phyloP scores from a whole-genome alignment of 37 sponge, comb jelly and placozoan species.

The Aphrocallistes beatrix region DNA sequence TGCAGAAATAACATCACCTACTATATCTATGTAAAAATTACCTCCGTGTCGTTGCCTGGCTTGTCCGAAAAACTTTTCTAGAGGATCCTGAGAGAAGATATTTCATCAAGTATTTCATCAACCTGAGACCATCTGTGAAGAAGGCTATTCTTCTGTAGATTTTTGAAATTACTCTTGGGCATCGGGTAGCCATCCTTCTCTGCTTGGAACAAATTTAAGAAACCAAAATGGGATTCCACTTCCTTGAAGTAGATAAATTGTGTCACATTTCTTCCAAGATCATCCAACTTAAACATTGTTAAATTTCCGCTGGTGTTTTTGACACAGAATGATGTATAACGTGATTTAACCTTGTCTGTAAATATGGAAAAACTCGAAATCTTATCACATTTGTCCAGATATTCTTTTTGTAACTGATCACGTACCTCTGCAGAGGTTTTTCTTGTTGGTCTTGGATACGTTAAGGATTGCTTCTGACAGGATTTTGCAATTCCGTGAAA shows the following conservation, averaged over 20 bases:
- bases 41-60: background rate
- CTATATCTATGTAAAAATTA: background rate
- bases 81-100: background rate
- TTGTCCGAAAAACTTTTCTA: slow-evolving; percentile 12
- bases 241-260: background rate
- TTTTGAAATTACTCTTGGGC: background rate
- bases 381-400: background rate
- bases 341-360: background rate
- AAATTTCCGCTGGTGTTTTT: background rate
- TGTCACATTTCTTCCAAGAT: background rate
- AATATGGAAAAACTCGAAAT: background rate
- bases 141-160: background rate
- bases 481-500: background rate
- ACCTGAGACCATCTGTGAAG: background rate
- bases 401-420: background rate
- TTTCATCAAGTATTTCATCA: background rate
- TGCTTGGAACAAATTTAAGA: background rate
- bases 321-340: background rate
- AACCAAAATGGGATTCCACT: background rate
- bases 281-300: background rate
- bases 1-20: background rate
- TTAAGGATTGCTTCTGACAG: background rate
- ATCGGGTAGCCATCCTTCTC: background rate
- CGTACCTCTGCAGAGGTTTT: background rate
- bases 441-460: background rate